phyloP scores from a whole-genome alignment of 2,888 invertebrate species.

The Maniola hyperantus region DNA sequence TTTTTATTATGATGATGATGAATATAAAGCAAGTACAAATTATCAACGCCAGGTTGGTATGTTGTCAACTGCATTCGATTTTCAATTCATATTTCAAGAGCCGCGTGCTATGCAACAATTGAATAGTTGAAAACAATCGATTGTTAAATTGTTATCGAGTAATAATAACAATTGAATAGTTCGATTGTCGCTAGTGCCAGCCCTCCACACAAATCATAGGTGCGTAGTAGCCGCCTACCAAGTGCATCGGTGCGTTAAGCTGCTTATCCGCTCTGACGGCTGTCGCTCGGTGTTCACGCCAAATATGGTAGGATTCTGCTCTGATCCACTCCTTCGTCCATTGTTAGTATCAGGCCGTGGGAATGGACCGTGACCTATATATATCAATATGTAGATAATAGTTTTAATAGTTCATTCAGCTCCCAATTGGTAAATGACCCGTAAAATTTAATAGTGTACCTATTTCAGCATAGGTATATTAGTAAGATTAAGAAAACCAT shows the following conservation, averaged over 20 bases:
- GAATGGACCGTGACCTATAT: slow-evolving; percentile 61
- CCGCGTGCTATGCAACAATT: too few species aligned
- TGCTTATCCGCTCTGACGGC: slow-evolving; percentile 59
- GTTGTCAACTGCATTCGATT: too few species aligned
- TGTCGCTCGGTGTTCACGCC: slow-evolving; percentile 64
- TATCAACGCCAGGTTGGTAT: too few species aligned
- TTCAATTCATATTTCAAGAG: too few species aligned
- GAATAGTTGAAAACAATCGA: too few species aligned
- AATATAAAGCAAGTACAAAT: too few species aligned
- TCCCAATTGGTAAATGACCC: slow-evolving; percentile 13
- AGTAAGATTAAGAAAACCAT: too few species aligned
- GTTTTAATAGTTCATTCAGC: slow-evolving; percentile 11
- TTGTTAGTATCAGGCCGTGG: slow-evolving; percentile 62
- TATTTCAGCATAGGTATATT: too few species aligned
- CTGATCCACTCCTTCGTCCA: slow-evolving; percentile 35
- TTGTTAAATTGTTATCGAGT: too few species aligned
- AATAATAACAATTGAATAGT: too few species aligned
- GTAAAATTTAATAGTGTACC: neutral
- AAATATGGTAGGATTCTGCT: slow-evolving; percentile 63
- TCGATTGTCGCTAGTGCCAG: slow-evolving; percentile 18
- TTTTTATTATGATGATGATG: too few species aligned
- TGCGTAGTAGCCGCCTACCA: slow-evolving; percentile 39
- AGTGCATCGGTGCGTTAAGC: slow-evolving; percentile 51
- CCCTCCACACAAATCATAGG: slow-evolving; percentile 36
- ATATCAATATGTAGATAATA: slow-evolving; percentile 47